phyloP scores from a whole-genome alignment of 2,797 vertebrate species.

The Enteromius argenteus region DNA sequence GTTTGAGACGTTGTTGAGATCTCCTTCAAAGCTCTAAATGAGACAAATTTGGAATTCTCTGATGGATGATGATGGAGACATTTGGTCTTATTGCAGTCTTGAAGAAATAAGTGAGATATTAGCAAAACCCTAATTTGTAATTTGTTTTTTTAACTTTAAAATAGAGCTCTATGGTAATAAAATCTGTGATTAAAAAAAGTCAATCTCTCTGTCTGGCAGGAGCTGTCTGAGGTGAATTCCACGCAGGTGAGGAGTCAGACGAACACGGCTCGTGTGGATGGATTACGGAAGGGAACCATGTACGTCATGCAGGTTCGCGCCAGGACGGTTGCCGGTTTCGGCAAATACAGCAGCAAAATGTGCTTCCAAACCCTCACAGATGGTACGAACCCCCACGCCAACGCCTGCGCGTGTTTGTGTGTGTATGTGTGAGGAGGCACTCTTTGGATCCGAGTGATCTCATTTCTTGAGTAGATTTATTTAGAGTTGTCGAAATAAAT shows the following conservation, averaged over 20 bases:
- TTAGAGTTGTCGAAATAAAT: slow-evolving; percentile 7
- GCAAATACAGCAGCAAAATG: slow-evolving; percentile 99
- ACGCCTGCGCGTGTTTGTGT: slow-evolving; percentile 1
- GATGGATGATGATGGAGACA: not conserved
- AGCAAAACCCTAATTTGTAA: no score
- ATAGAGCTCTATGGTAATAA: not conserved
- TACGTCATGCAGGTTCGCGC: slow-evolving; percentile 98
- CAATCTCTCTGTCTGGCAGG: slow-evolving; percentile 73
- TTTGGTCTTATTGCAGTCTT: not conserved
- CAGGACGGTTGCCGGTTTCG: slow-evolving; percentile 93
- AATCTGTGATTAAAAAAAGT: not conserved
- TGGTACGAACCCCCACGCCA: slow-evolving; percentile 83
- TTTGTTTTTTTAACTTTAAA: not conserved
- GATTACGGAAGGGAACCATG: slow-evolving; percentile 88
- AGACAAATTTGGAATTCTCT: not conserved
- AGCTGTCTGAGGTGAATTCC: slow-evolving; percentile 95
- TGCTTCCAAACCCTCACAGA: slow-evolving; percentile 98
- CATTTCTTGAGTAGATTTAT: slow-evolving; percentile 4
- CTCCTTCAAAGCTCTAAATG: not conserved
- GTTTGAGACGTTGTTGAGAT: not conserved
- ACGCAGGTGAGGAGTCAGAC: slow-evolving; percentile 93
- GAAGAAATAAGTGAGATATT: not conserved
- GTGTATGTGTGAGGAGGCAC: slow-evolving; percentile 1
- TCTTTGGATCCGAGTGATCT: slow-evolving; percentile 51
- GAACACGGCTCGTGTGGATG: slow-evolving; percentile 92